A percentile compares a stretch with the other conserved stretches of the same genome.
Conservation (phyloP, 2,888 invertebrate genomes). For the Buathra laborator region DNA sequence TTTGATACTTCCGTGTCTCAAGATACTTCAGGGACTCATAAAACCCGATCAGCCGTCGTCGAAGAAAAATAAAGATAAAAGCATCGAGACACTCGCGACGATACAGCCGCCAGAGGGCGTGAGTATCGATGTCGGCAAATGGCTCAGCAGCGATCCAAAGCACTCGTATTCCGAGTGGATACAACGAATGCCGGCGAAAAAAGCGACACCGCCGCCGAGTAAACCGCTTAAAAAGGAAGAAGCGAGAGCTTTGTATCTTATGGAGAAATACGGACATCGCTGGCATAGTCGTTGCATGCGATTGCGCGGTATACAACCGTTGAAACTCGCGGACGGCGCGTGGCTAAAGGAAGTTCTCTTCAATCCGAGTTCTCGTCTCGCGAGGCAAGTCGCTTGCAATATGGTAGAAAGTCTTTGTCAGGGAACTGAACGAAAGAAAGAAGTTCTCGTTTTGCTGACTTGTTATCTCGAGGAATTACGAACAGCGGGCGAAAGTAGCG, state of each 20-base stretch:
- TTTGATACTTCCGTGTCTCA: conserved; percentile 96
- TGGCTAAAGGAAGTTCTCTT: conserved; percentile 98
- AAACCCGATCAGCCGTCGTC: conserved; percentile 88
- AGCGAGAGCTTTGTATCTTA: conserved; percentile 87
- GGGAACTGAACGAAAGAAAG: conserved; percentile 89
- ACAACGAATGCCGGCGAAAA: conserved; percentile 87
- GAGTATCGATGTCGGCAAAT: conserved; percentile 90
- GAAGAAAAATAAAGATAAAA: conserved; percentile 87
- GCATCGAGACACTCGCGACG: conserved; percentile 86
- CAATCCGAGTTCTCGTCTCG: conserved; percentile 95
- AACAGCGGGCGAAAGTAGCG: conserved; percentile 95
- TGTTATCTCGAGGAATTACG: conserved; percentile 95
- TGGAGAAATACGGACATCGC: conserved; percentile 91
- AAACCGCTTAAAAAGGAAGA: conserved; percentile 81
- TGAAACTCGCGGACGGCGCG: conserved; percentile 89
- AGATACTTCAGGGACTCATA: conserved; percentile 95
- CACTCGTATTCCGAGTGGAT: conserved; percentile 92
- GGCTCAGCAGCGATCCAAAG: conserved; percentile 90
- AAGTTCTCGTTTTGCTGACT: conserved; percentile 94
- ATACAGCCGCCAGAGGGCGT: conserved; percentile 88
- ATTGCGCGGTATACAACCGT: conserved; percentile 86
- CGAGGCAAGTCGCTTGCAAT: conserved; percentile 95
- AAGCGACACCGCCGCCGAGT: conserved; percentile 77
- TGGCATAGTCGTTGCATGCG: conserved; percentile 87
- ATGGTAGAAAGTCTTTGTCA: conserved; percentile 94